phyloP scores from a whole-genome alignment of 2,113 vertebrate species.

The Poeciliopsis turrubarensis region DNA sequence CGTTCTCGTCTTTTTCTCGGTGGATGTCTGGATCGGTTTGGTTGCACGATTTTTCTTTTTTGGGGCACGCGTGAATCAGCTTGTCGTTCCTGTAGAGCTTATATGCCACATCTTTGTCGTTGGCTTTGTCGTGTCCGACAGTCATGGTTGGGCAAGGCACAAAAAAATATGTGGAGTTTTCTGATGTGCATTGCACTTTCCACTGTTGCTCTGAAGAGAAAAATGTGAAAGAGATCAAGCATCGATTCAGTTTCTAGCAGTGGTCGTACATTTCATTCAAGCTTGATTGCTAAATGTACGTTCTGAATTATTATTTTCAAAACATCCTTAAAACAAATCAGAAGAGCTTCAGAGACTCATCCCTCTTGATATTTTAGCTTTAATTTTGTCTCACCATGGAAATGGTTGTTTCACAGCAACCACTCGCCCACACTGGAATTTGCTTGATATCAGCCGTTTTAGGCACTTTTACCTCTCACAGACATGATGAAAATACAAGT shows the following conservation, averaged over 20 bases:
- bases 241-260: background rate
- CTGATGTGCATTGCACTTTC: background rate
- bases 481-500: conserved; percentile 3
- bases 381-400: conserved; percentile 10
- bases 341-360: background rate
- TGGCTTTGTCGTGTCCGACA: accelerated
- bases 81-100: background rate
- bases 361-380: conserved; percentile 14
- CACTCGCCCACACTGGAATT: conserved; percentile 41
- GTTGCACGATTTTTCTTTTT: too few species aligned
- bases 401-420: conserved; percentile 23
- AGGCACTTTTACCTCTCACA: conserved; percentile 18
- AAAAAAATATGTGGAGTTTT: accelerated
- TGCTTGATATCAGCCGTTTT: conserved; percentile 17
- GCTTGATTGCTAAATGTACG: too few species aligned
- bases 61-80: accelerated
- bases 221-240: background rate
- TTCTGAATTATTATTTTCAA: background rate
- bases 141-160: conserved; percentile 28
- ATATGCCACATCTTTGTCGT: accelerated
- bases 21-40: accelerated
- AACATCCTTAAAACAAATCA: background rate
- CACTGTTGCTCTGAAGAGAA: background rate
- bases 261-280: too few species aligned
- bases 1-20: accelerated